Evolutionary conservation across 2,888 invertebrate species (phyloP), one percentile per base, ranked within the genome.

Genomic region (Tiphia femorata): DNA sequence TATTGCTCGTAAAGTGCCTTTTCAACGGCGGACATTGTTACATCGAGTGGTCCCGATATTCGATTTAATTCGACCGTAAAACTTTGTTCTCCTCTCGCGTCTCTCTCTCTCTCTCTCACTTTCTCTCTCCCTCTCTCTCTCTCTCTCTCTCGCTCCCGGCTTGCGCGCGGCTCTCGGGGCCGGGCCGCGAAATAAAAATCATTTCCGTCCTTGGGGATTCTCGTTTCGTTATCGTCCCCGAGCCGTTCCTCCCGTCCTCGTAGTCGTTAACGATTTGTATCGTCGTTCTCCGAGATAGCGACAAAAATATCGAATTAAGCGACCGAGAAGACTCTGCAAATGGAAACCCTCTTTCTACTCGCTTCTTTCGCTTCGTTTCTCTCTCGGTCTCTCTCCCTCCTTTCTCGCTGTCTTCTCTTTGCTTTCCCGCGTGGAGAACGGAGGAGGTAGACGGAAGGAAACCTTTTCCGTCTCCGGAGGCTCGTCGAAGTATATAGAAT

Each of bases 401-500:
- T 38, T 33, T 56, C 30, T 62, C 53, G 40, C 54, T 68, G 59
- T 40, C 43, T 55, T 54, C 6, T 25, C 25, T 25, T 25, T 6
- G 25, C 8, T 6, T 6, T 25, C 25, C 8, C 5, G 5, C 25
- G 8, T 25, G 25, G 25, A 5, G 8, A 25, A 38, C 57, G 51
- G 21, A n/a, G 53, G 42, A 54, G 33, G 33, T 51, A 53, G 58
- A 51, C 59, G 35, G 48, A 25, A 8, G 25, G 8, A 27, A 56
- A 64, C 38, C 67, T 60, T 62, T 61, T 44, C 60, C 25, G 23
- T 3, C 61, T 58, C 61, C 33, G 44, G 64, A 48, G 70, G 62
- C 59, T 62, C 50, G 50, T 58, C 49, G 49, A 64, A 55, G 54
- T 48, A 60, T 67, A 67, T 64, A 60, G 64, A 70, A 70, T 70